These are phyloP conservation scores for Oncorhynchus kisutch DNA, from an alignment of 2,113 vertebrate species.

Conservation along the genomic window DNA sequence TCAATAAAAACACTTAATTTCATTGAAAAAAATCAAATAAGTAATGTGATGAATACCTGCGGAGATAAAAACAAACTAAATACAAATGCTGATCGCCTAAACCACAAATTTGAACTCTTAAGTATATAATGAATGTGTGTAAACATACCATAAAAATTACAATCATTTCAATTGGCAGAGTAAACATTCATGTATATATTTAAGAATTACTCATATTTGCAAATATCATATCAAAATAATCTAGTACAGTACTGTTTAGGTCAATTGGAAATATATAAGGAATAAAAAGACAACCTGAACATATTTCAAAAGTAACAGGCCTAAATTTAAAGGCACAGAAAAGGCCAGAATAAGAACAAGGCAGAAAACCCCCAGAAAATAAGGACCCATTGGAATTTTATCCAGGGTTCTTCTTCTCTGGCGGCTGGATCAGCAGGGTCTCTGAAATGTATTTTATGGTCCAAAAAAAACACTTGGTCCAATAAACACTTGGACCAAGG, in stretches of 20 bases:
- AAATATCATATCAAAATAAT: constrained; percentile 4
- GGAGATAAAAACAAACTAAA: neutral
- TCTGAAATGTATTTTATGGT: too few relatives aligned
- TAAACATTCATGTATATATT: neutral
- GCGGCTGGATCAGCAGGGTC: too few relatives aligned
- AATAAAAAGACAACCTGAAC: constrained; percentile 6
- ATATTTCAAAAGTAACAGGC: constrained; percentile 28
- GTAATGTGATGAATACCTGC: too few relatives aligned
- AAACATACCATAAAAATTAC: neutral
- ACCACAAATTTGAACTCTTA: neutral
- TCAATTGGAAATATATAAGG: neutral
- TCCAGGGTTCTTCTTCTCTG: too few relatives aligned
- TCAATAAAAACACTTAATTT: too few relatives aligned
- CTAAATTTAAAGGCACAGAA: constrained; percentile 22
- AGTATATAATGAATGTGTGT: neutral
- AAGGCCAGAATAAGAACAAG: too few relatives aligned
- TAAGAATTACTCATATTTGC: neutral
- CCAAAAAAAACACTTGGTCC: too few relatives aligned
- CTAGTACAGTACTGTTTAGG: neutral
- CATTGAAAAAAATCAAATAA: too few relatives aligned
- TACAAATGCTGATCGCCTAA: too few relatives aligned
- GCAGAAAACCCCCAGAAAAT: too few relatives aligned
- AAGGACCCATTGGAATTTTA: too few relatives aligned
- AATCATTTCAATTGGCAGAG: neutral
- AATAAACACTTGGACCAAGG: constrained; percentile 1